Base-by-base conservation (phyloP, 2,888 invertebrate species). In the Troides oblongomaculatus region DNA sequence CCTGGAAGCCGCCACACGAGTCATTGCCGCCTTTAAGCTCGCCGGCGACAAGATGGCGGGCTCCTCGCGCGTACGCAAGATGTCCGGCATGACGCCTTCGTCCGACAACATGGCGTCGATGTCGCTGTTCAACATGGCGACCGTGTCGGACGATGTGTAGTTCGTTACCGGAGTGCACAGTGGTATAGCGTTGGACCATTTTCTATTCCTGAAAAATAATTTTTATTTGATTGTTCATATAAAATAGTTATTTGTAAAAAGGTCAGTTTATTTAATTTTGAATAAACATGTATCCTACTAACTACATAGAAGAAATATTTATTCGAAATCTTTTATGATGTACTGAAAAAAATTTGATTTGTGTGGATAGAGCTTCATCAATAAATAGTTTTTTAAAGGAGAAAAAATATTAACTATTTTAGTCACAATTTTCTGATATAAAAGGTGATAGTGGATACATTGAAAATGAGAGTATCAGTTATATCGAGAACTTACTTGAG, bases 151-250 rank as follows among this genome's bases (percentile, higher is more conserved):
- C 1, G 87, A 81, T 0, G 87, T 90, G 81, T 84, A 90, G 78
- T 92, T 92, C 25, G 88, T 83, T 57, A 84, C 81, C 21, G 92
- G 87, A 1, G 91, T 78, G 84, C 97, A 97, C 8, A 95, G 95
- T 0, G 97, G 97, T 74, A 97, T 96, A 1, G 96, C 95, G 80
- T 95, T 96, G 0, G 97, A 97, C 97, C 97, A 97, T 90, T 97
- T 96, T 73, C 97, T 96, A 83, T 96, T 96, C 79, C 95, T 95
- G 83, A 69, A 56, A 56, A 7, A 56, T 56, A 14, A 8, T 56
- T 3, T 21, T 14, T 56, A 1, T 56, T 21, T 46, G 12, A 14
- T 14, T 46, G 3, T 14, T 14, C 12, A 46, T 46, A 12, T 14
- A 46, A 14, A 4, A 46, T 12, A 46, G 14, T 46, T 43, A 43